Evolutionary conservation across 2,113 vertebrate genomes (phyloP), one percentile per base, ranked within the genome.

Genomic region (Struthidea cinerea): DNA sequence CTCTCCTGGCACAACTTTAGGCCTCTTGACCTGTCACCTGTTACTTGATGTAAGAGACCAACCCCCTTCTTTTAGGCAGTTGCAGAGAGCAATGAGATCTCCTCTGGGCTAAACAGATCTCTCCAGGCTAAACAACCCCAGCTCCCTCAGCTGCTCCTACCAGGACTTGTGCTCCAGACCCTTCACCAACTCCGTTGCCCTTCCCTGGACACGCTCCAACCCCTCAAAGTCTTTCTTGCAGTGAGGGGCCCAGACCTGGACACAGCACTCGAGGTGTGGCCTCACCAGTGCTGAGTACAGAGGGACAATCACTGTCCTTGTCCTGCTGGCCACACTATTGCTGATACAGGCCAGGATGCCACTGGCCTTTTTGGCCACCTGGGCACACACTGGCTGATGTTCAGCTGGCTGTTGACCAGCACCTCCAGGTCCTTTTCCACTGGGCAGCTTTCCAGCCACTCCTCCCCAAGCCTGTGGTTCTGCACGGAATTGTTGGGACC

Each of bases 381-480:
- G 41, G 22, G 15, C 41, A 3, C 69, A 39, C 7, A 0, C 41
- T 64, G 49, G 1, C 11, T 55, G 15, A 8, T 7, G 28, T 0
- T n/a, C 41, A 47, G 49, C 12, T 46, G 24, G 14, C 13, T 84
- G 22, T 19, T 2, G 5, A 28, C 8, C 23, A 39, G 9, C 15
- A 39, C 3, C 3, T 3, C 23, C 28, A n/a, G 12, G 14, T 39
- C 6, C 19, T 74, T 27, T 47, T 19, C 28, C 19, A 17, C 4
- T 2, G 3, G 12, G 28, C 8, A 84, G 16, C 15, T 56, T 56
- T 84, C 41, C 59, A 64, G 50, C 11, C n/a, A n/a, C 30, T n/a
- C n/a, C 5, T 10, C 19, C 28, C 30, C 12, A 18, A 11, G 11
- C 41, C 39, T 37, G 39, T 17, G 53, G 27, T 11, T 21, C n/a